Conservation (phyloP, 1,140 invertebrate genomes). For the Lepidurus packardi region DNA sequence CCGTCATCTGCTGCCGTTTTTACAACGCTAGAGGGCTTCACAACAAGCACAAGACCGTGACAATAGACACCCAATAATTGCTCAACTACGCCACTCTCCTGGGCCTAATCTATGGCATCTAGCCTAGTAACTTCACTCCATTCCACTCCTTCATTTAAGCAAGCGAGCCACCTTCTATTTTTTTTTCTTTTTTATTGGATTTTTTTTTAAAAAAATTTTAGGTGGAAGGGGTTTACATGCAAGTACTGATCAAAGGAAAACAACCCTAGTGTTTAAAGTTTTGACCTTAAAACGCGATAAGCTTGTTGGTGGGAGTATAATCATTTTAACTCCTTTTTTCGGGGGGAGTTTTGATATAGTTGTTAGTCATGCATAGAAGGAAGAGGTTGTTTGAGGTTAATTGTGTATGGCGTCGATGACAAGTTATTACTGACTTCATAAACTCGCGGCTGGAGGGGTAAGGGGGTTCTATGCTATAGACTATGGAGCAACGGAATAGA, state of each 20-base stretch:
- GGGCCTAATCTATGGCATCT: neutral
- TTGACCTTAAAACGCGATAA: too few species aligned
- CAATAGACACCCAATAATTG: conserved; percentile 17
- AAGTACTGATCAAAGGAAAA: too few species aligned
- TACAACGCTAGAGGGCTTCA: neutral
- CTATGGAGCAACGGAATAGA: neutral
- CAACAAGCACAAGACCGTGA: neutral
- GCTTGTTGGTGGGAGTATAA: too few species aligned
- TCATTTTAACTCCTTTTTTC: neutral
- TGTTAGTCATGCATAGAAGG: conserved; percentile 3
- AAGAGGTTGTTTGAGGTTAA: conserved; percentile 18
- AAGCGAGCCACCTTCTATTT: neutral
- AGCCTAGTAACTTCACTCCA: neutral
- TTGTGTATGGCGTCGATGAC: conserved; percentile 13
- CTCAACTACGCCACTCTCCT: conserved; percentile 12
- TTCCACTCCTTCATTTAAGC: conserved; percentile 3
- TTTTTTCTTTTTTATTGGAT: too few species aligned
- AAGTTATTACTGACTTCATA: conserved; percentile 22
- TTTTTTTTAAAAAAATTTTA: too few species aligned
- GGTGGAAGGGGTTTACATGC: too few species aligned
- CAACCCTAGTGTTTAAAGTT: too few species aligned
- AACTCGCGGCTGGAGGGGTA: neutral
- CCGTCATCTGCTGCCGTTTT: conserved; percentile 16
- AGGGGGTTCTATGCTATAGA: neutral
- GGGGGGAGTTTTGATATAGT: neutral